Percentiles rank a stretch among this genome's conserved stretches.
Conservation (phyloP, 2,113 vertebrate genomes). For the Typhlomys cinereus region DNA sequence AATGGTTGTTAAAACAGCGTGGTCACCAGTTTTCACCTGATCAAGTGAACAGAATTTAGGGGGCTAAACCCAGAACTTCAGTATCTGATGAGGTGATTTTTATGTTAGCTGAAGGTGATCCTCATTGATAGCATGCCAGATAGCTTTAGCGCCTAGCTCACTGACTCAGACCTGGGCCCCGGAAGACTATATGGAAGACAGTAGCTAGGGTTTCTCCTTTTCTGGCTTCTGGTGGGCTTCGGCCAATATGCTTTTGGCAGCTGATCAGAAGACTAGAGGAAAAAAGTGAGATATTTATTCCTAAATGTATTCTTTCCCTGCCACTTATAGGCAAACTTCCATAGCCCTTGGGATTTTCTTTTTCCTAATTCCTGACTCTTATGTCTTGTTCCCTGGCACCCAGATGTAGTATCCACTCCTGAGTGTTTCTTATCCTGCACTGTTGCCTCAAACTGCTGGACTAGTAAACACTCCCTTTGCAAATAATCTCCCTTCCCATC, state of each 20-base stretch:
- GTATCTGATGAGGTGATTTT: not conserved
- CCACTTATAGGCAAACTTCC: not conserved
- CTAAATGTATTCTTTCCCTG: not conserved
- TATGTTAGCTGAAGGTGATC: not conserved
- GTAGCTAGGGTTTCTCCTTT: not conserved
- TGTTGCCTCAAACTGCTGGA: not conserved
- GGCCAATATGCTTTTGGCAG: not conserved
- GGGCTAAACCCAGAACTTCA: not conserved
- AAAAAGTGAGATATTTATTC: not conserved
- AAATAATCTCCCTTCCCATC: not conserved
- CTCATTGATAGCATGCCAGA: not conserved
- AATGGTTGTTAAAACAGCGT: not conserved
- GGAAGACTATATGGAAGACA: not conserved
- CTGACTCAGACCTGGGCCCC: too few species aligned
- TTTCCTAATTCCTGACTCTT: not conserved
- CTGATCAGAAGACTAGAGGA: not conserved
- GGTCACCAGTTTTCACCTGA: not conserved
- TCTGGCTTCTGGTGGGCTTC: constrained; percentile 1
- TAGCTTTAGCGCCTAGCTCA: not conserved
- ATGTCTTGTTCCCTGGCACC: not conserved
- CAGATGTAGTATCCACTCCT: not conserved
- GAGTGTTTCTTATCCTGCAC: not conserved
- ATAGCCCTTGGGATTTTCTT: not conserved
- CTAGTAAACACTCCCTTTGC: not conserved
- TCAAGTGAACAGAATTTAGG: not conserved